A percentile compares a stretch with the other conserved stretches of the same genome.
These are phyloP conservation scores for Anisognathus igniventris DNA, from an alignment of 2,797 vertebrate species.

Conservation along the genomic window DNA sequence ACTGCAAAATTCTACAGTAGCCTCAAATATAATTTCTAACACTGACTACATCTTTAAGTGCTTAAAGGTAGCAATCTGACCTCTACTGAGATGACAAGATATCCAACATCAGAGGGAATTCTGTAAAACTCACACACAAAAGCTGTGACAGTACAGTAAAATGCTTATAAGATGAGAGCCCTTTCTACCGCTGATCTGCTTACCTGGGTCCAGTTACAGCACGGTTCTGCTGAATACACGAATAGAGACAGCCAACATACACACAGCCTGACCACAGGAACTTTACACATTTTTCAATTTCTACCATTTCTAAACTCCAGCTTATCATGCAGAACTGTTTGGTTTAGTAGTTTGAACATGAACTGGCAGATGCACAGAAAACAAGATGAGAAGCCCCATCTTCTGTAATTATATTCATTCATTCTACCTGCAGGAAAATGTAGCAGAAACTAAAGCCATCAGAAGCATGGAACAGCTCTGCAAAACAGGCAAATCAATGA, in stretches of 20 bases:
- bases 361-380: not conserved
- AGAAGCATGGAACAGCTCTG: not conserved
- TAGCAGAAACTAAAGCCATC: not conserved
- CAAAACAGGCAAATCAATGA: not conserved
- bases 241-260: not conserved
- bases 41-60: not conserved
- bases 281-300: not conserved
- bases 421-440: not conserved
- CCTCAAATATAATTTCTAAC: not conserved
- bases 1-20: not conserved
- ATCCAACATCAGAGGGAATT: not conserved
- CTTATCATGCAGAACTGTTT: not conserved
- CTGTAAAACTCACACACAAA: not conserved
- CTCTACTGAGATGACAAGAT: not conserved
- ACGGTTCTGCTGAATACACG: not conserved
- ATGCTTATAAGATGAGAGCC: not conserved
- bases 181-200: not conserved
- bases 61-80: not conserved
- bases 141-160: not conserved
- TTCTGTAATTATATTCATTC: not conserved
- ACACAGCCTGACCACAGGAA: not conserved
- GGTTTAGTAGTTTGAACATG: not conserved
- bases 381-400: not conserved
- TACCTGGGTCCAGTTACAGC: not conserved
- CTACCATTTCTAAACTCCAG: not conserved